Base-by-base conservation (phyloP, 1,140 invertebrate species). In the Tachypleus tridentatus region DNA sequence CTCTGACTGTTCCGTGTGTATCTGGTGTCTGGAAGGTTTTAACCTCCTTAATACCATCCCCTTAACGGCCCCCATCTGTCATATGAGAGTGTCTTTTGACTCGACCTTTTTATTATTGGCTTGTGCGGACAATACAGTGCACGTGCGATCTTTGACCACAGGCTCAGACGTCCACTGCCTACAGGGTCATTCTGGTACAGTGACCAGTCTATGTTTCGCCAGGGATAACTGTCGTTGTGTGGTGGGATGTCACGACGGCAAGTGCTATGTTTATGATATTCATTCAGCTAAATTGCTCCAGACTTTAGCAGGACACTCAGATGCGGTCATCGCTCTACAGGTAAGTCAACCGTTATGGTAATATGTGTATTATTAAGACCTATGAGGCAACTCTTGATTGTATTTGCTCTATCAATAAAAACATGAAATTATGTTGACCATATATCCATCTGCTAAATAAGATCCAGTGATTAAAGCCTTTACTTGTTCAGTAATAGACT, bases 21-120 rank as follows among this genome's bases (percentile, higher is more conserved):
- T 90, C 0, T 92, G 89, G 89, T 86, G 85, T 51, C 77, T 91
- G 51, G 88, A 90, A 63, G 85, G 83, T 67, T 91, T 87, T 70
- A 82, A 81, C 7, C 74, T 91, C 6, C 79, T 91, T 3, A 91
- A 89, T 73, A 87, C 83, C 5, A 88, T 92, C 47, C 73, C 75
- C 0, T 75, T 87, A 57, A 77, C 78, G 4, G 80, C 79, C 0
- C 83, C 87, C 0, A 82, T 93, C 50, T 78, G 82, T n/a, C 83
- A 83, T 67, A 84, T 91, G 71, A 85, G 86, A 58, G 82, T 91
- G 7, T 90, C 89, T 0, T 80, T 82, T 50, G 88, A 93, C 74
- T 89, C 87, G 5, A 87, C 90, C 3, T 93, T 92, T 73, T 78
- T 93, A 5, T 73, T 91, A 49, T 84, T 86, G 7, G 82, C 85